Evolutionary conservation across 2,113 vertebrate genomes (phyloP).

Genomic region (Symphodus melops): DNA sequence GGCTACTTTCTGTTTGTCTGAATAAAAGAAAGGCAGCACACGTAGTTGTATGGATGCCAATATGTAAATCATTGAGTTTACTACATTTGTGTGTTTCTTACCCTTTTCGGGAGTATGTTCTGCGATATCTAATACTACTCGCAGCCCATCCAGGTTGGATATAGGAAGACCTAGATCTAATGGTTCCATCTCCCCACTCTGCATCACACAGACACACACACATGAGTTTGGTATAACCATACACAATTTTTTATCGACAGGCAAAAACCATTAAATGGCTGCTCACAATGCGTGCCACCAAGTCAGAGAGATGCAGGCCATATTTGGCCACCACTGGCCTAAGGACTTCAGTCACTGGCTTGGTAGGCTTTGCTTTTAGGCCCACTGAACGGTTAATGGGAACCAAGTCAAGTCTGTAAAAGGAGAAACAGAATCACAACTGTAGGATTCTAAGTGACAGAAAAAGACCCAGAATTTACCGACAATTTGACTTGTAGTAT

Average conservation of each 20-base stretch:
- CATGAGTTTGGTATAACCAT: constrained; percentile 4
- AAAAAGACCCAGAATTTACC: neutral
- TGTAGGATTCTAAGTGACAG: too few relatives aligned
- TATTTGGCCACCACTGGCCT: constrained; percentile 97
- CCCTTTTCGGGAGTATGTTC: constrained; percentile 87
- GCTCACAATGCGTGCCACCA: constrained; percentile 95
- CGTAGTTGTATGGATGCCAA: neutral
- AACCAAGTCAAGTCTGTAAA: constrained; percentile 92
- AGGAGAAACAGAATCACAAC: neutral
- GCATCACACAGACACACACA: constrained; percentile 42
- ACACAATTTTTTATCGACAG: neutral
- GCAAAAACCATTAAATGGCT: neutral
- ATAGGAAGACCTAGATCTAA: constrained; percentile 97
- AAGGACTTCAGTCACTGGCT: constrained; percentile 96
- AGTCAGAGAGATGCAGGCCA: constrained; percentile 91
- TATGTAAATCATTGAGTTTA: neutral
- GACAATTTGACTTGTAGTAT: neutral
- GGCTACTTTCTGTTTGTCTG: constrained; percentile 88
- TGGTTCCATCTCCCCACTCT: constrained; percentile 94
- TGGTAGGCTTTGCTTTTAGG: constrained; percentile 97
- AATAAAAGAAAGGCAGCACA: constrained; percentile 38
- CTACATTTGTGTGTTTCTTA: constrained; percentile 56
- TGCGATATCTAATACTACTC: constrained; percentile 91
- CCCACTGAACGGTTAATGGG: constrained; percentile 98
- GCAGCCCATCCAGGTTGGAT: constrained; percentile 95